phyloP scores from a whole-genome alignment of 2,113 vertebrate genomes.

The Garra rufa region DNA sequence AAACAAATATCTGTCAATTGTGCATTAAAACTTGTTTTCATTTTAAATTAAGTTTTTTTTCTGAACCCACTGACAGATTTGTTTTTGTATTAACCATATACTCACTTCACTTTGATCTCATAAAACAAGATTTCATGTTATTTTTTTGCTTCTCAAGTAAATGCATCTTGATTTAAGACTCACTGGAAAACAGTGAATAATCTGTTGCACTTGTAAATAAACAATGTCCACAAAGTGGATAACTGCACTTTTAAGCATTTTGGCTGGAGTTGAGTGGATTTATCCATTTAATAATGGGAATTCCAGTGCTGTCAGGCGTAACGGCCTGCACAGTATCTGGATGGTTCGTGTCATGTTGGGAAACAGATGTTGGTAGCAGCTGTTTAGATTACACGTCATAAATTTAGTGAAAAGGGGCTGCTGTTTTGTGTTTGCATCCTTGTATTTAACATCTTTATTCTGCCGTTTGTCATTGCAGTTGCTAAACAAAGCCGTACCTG shows the following conservation, averaged over 20 bases:
- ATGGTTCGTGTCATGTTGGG: not conserved
- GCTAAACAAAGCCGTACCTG: slow-evolving; percentile 74
- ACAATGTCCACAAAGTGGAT: not conserved
- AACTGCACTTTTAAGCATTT: not conserved
- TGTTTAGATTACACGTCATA: slow-evolving; percentile 5
- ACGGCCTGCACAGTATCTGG: slow-evolving; percentile 4
- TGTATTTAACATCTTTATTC: not conserved
- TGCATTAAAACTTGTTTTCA: no score
- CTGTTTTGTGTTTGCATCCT: not conserved
- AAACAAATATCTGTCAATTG: not conserved
- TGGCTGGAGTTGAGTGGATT: not conserved
- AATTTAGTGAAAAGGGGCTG: not conserved
- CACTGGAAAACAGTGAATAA: not conserved
- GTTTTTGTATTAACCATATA: no score
- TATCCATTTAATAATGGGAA: not conserved
- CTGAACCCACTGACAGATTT: no score
- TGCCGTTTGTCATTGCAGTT: slow-evolving; percentile 54
- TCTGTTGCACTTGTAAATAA: not conserved
- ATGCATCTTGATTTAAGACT: not conserved
- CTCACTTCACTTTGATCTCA: no score
- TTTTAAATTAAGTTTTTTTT: no score
- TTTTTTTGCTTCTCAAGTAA: no score
- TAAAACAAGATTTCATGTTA: no score
- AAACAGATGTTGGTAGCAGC: slow-evolving; percentile 34
- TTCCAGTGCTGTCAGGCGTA: not conserved